Evolutionary conservation across 2,888 invertebrate species (phyloP).

Genomic region (Cephus spinipes): DNA sequence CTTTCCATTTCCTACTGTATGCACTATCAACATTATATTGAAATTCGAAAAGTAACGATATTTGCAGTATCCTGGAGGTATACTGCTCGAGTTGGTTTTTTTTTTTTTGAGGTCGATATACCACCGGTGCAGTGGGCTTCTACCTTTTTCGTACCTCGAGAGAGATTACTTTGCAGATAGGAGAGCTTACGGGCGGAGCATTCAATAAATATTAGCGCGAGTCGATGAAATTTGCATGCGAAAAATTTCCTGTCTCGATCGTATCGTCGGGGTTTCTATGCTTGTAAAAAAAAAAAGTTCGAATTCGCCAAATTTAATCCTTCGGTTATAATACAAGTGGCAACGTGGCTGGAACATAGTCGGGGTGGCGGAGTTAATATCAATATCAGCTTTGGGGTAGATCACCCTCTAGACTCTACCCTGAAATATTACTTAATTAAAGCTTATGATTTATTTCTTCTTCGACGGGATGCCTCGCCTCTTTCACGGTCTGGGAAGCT

Average conservation of each 20-base stretch:
- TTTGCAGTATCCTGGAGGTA: not conserved
- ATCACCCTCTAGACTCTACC: not conserved
- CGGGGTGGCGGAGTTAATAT: not conserved
- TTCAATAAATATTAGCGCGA: not conserved
- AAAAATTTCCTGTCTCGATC: not conserved
- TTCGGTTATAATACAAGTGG: not conserved
- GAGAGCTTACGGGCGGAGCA: not conserved
- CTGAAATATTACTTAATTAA: constrained; percentile 8
- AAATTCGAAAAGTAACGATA: not conserved
- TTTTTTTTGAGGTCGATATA: not conserved
- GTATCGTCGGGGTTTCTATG: not conserved
- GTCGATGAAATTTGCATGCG: not conserved
- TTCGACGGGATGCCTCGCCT: not conserved
- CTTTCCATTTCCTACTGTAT: not conserved
- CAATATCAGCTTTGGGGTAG: not conserved
- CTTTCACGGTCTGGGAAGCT: not conserved
- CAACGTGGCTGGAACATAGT: not conserved
- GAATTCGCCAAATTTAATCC: not conserved
- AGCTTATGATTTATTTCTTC: constrained; percentile 7
- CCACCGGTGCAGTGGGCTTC: not conserved
- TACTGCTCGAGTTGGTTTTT: not conserved
- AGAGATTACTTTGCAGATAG: not conserved
- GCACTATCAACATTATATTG: not conserved
- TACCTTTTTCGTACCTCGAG: not conserved
- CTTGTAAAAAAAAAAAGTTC: not conserved